These are phyloP conservation scores for Ecliptopera silaceata DNA, from an alignment of 2,888 invertebrate genomes.

Conservation along the genomic window DNA sequence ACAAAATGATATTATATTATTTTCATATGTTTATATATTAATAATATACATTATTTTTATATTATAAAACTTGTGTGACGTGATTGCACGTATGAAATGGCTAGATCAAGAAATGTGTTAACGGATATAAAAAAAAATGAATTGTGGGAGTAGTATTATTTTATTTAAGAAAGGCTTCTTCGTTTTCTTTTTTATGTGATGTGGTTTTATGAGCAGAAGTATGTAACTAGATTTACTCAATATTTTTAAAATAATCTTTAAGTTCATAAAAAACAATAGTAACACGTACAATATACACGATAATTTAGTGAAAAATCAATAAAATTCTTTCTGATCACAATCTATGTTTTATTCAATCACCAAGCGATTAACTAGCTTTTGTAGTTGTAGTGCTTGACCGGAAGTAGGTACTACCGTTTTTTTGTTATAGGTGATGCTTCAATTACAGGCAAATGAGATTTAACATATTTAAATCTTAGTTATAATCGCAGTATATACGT, in stretches of 20 bases:
- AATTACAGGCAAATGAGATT: too few species aligned
- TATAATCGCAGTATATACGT: too few species aligned
- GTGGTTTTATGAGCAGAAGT: constrained; percentile 51
- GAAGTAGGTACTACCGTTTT: too few species aligned
- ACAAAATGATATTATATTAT: constrained; percentile 2
- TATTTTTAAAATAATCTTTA: constrained; percentile 19
- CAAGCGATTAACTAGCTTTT: too few species aligned
- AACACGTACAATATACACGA: constrained; percentile 10
- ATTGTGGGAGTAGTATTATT: constrained; percentile 42
- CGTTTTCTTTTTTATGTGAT: constrained; percentile 18
- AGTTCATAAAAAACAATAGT: constrained; percentile 21
- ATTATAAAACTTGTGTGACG: constrained; percentile 25
- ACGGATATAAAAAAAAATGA: constrained; percentile 17
- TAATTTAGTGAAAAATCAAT: constrained; percentile 14
- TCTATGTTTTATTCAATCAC: constrained; percentile 16
- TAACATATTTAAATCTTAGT: too few species aligned
- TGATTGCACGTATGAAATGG: constrained; percentile 40
- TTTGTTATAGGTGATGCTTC: too few species aligned
- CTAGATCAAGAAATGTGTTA: constrained; percentile 18
- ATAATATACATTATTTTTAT: constrained; percentile 12
- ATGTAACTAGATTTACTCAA: constrained; percentile 36
- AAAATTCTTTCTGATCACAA: constrained; percentile 12
- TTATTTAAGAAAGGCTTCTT: constrained; percentile 21
- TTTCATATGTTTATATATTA: neutral
- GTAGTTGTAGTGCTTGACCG: too few species aligned